Evolutionary conservation across 2,888 invertebrate genomes (phyloP).

Genomic region (Ellobium chinense): DNA sequence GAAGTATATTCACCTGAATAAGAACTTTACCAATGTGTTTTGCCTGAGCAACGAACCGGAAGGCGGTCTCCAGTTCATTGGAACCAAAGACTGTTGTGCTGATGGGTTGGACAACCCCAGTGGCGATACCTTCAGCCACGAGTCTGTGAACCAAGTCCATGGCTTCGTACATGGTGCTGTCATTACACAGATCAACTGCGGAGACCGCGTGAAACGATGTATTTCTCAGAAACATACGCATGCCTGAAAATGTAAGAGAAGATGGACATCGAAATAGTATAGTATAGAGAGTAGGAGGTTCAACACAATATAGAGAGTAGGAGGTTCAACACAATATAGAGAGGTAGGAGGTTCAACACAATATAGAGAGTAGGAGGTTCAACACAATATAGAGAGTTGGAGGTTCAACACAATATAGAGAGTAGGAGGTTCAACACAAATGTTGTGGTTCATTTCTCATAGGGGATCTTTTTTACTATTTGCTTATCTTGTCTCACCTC

Average conservation of each 20-base stretch:
- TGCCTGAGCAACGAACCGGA: conserved; percentile 96
- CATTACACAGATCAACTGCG: conserved; percentile 94
- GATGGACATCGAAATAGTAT: too few species aligned
- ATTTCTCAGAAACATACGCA: conserved; percentile 97
- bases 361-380: too few species aligned
- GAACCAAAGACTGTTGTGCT: conserved; percentile 92
- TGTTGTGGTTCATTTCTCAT: too few species aligned
- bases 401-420: too few species aligned
- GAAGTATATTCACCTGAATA: conserved; percentile 86
- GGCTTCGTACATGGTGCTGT: conserved; percentile 83
- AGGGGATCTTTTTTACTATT: too few species aligned
- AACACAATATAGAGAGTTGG: too few species aligned
- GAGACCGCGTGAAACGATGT: conserved; percentile 98
- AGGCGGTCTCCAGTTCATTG: conserved; percentile 94
- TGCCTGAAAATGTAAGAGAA: conserved; percentile 86
- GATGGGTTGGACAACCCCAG: conserved; percentile 93
- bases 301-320: too few species aligned
- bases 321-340: too few species aligned
- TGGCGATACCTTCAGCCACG: conserved; percentile 90
- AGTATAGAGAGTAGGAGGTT: too few species aligned
- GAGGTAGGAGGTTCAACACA: too few species aligned
- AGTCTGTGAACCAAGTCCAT: conserved; percentile 88
- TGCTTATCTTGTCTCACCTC: too few species aligned
- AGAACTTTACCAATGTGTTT: conserved; percentile 98
- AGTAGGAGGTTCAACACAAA: too few species aligned